Evolutionary conservation across 2,797 vertebrate genomes (phyloP), one percentile per base, ranked within the genome.

Genomic region (Nannoperca australis): DNA sequence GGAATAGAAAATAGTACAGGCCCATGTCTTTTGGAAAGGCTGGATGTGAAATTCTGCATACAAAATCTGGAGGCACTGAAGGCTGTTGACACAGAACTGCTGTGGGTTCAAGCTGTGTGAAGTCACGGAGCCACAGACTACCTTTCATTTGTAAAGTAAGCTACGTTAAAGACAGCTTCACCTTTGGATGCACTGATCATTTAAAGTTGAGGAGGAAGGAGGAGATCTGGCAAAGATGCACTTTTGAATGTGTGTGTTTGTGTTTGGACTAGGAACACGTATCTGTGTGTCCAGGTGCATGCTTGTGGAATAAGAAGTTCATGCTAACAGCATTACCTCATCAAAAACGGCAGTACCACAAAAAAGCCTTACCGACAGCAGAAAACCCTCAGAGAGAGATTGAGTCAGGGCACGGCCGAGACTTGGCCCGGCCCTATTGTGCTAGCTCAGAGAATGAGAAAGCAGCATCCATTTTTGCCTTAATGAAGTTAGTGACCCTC

Each of bases 401-500:
- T 93, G 91, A 93, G 87, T 91, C 83, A 60, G 77, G 77, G 78
- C 89, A 65, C 38, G 47, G 77, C 72, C 47, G 53, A 82, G 86
- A 83, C 92, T 89, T 91, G 91, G 92, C 90, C 84, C 51, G 32
- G 80, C 40, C 79, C 91, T 88, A 83, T 94, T 93, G 90, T 90
- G 87, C 88, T 73, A 89, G 88, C 92, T 92, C 89, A 84, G 86
- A 93, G 90, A 94, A 92, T 91, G 90, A 94, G 93, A 92, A 93
- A 92, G 93, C 87, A 65, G 91, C 93, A 92, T 94, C 88, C 93
- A 94, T 95, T 94, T 94, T 91, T 91, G 90, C 91, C 91, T 94
- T 95, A 95, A 96, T 95, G 95, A 96, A 96, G 94, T 95, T 94
- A 95, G 94, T 96, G 95, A 95, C 95, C 95, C 95, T 94, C 88